phyloP scores from a whole-genome alignment of 2,797 vertebrate species.

The Cossypha polioptera region DNA sequence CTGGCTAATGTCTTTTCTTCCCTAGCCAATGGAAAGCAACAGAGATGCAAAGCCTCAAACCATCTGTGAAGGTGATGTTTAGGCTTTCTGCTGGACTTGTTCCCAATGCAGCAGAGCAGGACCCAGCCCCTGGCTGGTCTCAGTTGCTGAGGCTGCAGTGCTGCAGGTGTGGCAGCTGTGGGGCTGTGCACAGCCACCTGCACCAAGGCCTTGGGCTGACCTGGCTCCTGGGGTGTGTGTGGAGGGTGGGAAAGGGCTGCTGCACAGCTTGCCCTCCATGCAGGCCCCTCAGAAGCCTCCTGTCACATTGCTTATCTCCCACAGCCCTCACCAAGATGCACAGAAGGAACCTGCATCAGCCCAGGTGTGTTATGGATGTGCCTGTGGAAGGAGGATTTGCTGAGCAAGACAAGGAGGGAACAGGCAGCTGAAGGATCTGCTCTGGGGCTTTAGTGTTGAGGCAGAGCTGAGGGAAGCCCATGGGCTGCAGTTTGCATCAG shows the following conservation, averaged over 20 bases:
- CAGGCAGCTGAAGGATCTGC: background rate
- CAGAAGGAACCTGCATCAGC: background rate
- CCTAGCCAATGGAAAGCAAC: background rate
- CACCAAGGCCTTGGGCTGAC: background rate
- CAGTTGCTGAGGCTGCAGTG: background rate
- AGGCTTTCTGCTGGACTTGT: background rate
- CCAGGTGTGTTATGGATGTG: background rate
- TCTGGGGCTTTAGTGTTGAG: background rate
- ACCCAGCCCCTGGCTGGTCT: background rate
- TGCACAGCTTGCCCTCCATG: fast-evolving
- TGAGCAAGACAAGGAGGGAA: background rate
- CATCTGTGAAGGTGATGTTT: background rate
- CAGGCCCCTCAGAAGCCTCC: fast-evolving
- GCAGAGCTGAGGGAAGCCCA: background rate
- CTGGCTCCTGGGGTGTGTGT: fast-evolving
- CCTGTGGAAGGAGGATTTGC: background rate
- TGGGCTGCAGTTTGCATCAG: background rate
- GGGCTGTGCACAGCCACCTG: background rate
- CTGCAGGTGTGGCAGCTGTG: background rate
- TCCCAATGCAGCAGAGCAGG: background rate
- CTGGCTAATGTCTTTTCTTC: background rate
- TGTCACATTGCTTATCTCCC: background rate
- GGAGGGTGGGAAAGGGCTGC: background rate
- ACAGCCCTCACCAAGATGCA: background rate
- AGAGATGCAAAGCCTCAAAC: background rate